Evolutionary conservation across 2,797 vertebrate species (phyloP), one percentile per base, ranked within the genome.

Genomic region (Scarus forsteni): DNA sequence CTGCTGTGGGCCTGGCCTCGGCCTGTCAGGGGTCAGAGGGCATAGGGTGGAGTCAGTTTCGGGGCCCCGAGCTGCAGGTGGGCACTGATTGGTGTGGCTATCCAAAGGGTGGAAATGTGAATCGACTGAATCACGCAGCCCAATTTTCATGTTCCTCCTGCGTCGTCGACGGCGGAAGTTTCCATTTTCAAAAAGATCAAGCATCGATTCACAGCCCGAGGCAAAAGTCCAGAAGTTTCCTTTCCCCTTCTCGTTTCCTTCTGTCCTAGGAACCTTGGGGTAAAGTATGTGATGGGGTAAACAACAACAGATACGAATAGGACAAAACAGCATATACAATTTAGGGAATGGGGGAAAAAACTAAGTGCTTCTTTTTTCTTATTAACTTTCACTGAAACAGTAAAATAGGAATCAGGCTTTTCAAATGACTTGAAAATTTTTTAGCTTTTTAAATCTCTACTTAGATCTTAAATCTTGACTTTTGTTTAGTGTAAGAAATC

Each of bases 181-280:
- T 49, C 98, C 98, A 0, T 99, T 97, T 92, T 99, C 98, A 59
- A 99, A 99, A 51, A 99, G 95, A 85, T 99, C 98, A 51, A 99
- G 95, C 95, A 98, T 98, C 35, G 98, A 98, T 83, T 97, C 97
- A 0, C 98, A 99, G 69, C 98, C 98, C 0, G 95, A 93, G 6
- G 98, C 97, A 77, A 99, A 97, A 34, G 97, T 98, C 98, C 98
- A 99, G 90, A 93, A 99, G 90, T 96, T 99, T 50, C 98, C 98
- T 70, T 99, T 99, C 3, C 98, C 98, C 62, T 98, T 99, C 73
- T 97, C 97, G 16, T 96, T 97, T 59, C 97, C 98, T 86, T 98
- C 97, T 8, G 96, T 94, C 60, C 98, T 94, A 61, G 98, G 97
- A 80, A 99, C 97, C 98, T 99, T 92, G 0, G 0, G 11, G 39